phyloP scores from a whole-genome alignment of 2,113 vertebrate species.

The Cyrtonyx montezumae region DNA sequence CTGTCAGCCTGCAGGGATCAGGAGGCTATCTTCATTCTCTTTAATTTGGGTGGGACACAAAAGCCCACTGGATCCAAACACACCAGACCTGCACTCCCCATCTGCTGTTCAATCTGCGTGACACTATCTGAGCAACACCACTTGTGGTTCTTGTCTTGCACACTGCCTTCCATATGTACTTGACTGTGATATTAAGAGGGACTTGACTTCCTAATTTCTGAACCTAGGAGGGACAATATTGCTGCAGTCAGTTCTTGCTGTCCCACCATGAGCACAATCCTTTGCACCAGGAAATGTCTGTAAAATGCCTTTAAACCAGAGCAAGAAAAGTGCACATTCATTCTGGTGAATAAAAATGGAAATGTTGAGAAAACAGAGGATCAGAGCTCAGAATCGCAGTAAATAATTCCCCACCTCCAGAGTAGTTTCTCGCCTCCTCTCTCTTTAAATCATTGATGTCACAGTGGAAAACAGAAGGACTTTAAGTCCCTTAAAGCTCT shows the following conservation, averaged over 20 bases:
- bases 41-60: not conserved
- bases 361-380: rapidly evolving
- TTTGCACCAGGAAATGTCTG: not conserved
- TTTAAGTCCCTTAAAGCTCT: constrained; percentile 65
- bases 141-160: not conserved
- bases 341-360: not conserved
- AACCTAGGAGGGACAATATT: not conserved
- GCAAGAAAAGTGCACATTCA: not conserved
- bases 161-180: not conserved
- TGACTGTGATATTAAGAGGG: not conserved
- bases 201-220: not conserved
- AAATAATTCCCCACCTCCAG: not conserved
- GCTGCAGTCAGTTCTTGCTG: not conserved
- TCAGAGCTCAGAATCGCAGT: not conserved
- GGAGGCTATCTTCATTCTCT: not conserved
- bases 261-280: not conserved
- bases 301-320: not conserved
- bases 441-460: constrained; percentile 59
- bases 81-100: not conserved
- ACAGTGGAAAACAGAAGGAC: constrained; percentile 45
- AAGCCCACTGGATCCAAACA: not conserved
- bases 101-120: not conserved
- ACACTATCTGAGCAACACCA: not conserved
- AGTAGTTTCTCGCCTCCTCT: constrained; percentile 20
- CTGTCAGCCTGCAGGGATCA: not conserved